These are phyloP conservation scores for Chymomyza amoena DNA, from an alignment of 2,888 invertebrate genomes.

Conservation along the genomic window DNA sequence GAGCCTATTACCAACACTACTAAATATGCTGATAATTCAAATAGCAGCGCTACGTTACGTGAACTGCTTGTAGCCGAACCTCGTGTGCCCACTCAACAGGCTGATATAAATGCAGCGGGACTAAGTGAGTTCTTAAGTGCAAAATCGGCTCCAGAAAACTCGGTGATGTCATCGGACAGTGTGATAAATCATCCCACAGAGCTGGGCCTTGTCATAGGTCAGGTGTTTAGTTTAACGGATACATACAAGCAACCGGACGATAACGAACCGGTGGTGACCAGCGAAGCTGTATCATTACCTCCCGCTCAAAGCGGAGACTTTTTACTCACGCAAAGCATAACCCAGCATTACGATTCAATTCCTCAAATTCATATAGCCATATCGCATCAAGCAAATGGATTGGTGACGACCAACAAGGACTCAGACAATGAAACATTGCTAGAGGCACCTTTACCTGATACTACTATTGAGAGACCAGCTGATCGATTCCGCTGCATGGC, in stretches of 20 bases:
- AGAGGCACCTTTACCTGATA: neutral
- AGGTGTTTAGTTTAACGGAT: slow-evolving; percentile 41
- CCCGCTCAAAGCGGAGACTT: slow-evolving; percentile 20
- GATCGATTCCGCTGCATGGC: slow-evolving; percentile 70
- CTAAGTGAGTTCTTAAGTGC: slow-evolving; percentile 35
- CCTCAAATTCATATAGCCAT: slow-evolving; percentile 59
- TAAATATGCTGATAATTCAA: neutral
- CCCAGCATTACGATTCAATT: neutral
- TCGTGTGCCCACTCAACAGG: slow-evolving; percentile 37
- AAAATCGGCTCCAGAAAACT: slow-evolving; percentile 1
- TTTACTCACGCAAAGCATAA: slow-evolving; percentile 34
- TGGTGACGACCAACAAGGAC: neutral
- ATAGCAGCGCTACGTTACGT: slow-evolving; percentile 31
- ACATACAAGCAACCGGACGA: neutral
- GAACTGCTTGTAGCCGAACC: slow-evolving; percentile 41
- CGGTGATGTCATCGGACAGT: slow-evolving; percentile 21
- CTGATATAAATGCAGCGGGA: slow-evolving; percentile 31
- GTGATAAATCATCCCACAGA: slow-evolving; percentile 49
- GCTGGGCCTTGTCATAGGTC: slow-evolving; percentile 56
- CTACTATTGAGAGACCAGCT: neutral
- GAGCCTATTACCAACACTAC: neutral
- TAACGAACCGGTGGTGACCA: neutral
- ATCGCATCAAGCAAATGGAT: slow-evolving; percentile 11
- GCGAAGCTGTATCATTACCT: neutral
- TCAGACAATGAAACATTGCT: neutral